Conservation (phyloP, 1,140 invertebrate species). For the Reticulitermes speratus region DNA sequence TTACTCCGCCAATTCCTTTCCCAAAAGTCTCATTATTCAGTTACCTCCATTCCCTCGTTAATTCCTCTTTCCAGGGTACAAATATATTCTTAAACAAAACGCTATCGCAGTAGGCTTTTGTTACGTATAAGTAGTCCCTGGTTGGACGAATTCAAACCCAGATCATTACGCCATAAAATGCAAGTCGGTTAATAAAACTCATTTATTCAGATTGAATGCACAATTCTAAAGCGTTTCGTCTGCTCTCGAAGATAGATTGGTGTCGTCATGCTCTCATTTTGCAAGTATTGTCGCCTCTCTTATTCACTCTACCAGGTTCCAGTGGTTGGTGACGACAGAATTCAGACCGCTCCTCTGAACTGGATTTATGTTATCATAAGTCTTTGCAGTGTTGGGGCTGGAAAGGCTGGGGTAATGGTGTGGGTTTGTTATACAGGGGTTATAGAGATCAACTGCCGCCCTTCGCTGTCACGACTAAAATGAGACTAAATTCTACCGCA, state of each 20-base stretch:
- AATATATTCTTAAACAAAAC: too few relatives aligned
- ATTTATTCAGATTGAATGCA: background rate
- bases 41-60: too few relatives aligned
- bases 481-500: background rate
- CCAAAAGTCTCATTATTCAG: too few relatives aligned
- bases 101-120: too few relatives aligned
- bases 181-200: too few relatives aligned
- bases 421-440: background rate
- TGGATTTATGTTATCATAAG: slow-evolving; percentile 14
- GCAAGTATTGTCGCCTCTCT: background rate
- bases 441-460: background rate
- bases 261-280: background rate
- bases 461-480: background rate
- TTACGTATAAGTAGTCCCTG: too few relatives aligned
- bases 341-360: background rate
- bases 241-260: background rate
- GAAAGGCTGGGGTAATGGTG: background rate
- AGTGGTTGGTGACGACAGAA: slow-evolving; percentile 14
- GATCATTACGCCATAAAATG: too few relatives aligned
- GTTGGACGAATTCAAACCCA: too few relatives aligned
- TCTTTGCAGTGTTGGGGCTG: background rate
- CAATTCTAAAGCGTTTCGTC: background rate
- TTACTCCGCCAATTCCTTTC: too few relatives aligned
- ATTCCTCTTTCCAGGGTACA: too few relatives aligned
- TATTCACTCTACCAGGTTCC: background rate